A percentile compares a stretch with the other conserved stretches of the same genome.
phyloP scores from a whole-genome alignment of 92 coral and sea anemone species.

The Galaxea fascicularis region DNA sequence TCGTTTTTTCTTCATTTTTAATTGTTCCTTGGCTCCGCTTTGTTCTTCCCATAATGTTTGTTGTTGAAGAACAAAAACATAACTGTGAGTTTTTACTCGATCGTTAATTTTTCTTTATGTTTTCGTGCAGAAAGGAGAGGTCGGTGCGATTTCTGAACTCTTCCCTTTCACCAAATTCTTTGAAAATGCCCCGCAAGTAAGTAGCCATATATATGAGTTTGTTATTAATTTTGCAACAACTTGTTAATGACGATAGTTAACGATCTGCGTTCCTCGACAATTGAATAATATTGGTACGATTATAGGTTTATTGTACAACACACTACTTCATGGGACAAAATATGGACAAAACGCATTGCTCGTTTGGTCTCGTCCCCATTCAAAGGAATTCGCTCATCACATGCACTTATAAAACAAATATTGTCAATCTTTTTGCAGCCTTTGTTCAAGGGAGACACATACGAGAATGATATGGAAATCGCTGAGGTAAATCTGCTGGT shows the following conservation, averaged over 20 bases:
- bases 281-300: no score
- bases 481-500: slow-evolving; percentile 77
- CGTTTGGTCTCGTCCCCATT: no score
- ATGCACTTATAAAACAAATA: neutral
- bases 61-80: no score
- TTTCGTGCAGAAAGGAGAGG: slow-evolving; percentile 84
- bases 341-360: neutral
- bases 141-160: slow-evolving; percentile 84
- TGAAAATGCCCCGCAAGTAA: slow-evolving; percentile 96
- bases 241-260: no score
- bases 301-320: neutral
- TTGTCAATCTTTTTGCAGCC: slow-evolving; percentile 67
- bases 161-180: slow-evolving; percentile 95
- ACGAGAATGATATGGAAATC: slow-evolving; percentile 96
- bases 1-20: no score
- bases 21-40: no score
- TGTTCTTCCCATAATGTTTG: no score
- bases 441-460: slow-evolving; percentile 82
- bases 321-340: neutral
- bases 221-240: neutral
- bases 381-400: neutral
- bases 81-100: no score
- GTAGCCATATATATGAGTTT: neutral
- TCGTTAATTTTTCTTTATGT: neutral
- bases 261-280: no score